These are phyloP conservation scores for Folsomia manolachei DNA, from an alignment of 2,888 invertebrate genomes.

Conservation along the genomic window DNA sequence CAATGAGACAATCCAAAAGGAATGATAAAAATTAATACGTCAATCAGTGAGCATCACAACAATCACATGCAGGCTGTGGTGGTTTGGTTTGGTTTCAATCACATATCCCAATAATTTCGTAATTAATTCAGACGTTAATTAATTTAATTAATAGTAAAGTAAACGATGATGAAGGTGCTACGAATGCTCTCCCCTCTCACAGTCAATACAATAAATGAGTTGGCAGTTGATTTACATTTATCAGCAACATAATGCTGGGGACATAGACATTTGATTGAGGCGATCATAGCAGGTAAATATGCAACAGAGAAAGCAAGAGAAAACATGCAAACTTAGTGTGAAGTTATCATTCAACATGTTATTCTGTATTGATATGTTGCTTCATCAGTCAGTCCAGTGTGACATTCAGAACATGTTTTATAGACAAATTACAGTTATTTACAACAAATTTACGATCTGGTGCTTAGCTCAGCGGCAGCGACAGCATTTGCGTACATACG, in stretches of 20 bases:
- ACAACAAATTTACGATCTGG: neutral
- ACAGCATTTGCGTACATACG: no score
- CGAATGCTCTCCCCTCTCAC: neutral
- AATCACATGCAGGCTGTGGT: constrained; percentile 2
- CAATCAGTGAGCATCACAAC: constrained; percentile 21
- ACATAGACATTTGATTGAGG: no score
- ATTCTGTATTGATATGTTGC: no score
- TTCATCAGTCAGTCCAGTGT: no score
- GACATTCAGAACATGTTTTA: neutral
- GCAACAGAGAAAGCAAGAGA: no score
- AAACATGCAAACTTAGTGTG: no score
- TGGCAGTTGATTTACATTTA: neutral
- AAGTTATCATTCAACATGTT: no score
- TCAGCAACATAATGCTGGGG: neutral
- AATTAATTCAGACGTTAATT: no score
- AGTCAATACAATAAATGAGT: neutral
- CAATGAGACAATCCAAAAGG: constrained; percentile 43
- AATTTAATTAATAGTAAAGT: neutral
- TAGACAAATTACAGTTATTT: neutral
- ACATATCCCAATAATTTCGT: neutral
- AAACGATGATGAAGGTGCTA: neutral
- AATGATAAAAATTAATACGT: constrained; percentile 10
- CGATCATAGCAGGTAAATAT: no score
- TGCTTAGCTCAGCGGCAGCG: no score
- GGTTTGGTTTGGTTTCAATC: no score